Conservation (phyloP, 2,797 vertebrate genomes). For the Numenius phaeopus region DNA sequence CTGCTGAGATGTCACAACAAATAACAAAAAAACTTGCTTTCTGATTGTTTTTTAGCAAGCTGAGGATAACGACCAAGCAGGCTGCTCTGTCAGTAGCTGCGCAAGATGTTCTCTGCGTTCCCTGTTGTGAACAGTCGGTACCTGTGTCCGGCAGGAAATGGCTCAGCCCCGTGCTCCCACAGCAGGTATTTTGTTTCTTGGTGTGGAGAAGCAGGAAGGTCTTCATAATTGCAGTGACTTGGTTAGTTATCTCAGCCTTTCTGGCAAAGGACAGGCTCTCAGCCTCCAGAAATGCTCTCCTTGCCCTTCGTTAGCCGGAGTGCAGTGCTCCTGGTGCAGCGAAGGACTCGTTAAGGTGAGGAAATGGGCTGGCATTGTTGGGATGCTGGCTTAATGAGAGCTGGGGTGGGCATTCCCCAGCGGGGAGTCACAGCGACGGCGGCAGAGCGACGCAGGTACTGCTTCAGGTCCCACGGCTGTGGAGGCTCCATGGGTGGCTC, state of each 20-base stretch:
- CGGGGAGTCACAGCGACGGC: rapidly evolving
- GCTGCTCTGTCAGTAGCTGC: neutral
- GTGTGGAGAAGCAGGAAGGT: neutral
- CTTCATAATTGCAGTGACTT: no score
- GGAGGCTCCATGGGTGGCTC: rapidly evolving
- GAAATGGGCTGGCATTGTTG: neutral
- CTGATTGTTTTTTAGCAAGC: neutral
- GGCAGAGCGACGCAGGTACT: rapidly evolving
- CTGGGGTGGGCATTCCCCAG: no score
- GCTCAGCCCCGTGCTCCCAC: rapidly evolving
- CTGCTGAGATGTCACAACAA: neutral
- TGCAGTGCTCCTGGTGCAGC: no score
- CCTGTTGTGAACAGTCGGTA: neutral
- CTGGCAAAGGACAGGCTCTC: neutral
- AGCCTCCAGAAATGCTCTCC: neutral
- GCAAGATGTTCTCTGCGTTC: neutral
- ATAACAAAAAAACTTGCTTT: neutral
- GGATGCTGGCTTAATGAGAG: neutral
- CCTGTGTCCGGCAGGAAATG: neutral
- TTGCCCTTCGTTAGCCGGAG: neutral
- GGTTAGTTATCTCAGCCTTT: neutral
- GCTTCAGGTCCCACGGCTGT: rapidly evolving
- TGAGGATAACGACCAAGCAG: neutral
- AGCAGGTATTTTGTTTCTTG: neutral
- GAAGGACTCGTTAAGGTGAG: neutral